Percentiles rank a stretch among this genome's conserved stretches.
phyloP scores from a whole-genome alignment of 1,140 invertebrate species.

The Hycleus phaleratus region DNA sequence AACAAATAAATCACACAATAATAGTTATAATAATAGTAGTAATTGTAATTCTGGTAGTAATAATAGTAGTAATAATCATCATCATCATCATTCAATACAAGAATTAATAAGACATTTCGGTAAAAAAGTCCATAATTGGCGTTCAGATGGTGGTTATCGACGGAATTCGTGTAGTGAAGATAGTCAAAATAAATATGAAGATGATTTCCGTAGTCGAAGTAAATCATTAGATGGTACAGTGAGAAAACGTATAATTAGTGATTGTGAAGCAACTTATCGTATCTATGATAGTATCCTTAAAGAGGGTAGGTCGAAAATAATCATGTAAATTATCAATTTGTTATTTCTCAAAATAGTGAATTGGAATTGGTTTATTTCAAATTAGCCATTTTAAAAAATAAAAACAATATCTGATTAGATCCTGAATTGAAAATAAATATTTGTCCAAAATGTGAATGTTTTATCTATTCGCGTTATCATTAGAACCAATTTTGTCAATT shows the following conservation, averaged over 20 bases:
- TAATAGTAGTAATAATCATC: constrained; percentile 15
- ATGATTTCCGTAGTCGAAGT: constrained; percentile 64
- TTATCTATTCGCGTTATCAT: no score
- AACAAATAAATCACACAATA: constrained; percentile 24
- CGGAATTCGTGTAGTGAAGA: constrained; percentile 41
- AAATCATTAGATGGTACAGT: constrained; percentile 65
- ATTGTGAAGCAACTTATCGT: constrained; percentile 71
- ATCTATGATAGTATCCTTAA: constrained; percentile 71
- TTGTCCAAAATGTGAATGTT: no score
- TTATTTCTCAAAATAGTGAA: no score
- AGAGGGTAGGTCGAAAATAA: constrained; percentile 56
- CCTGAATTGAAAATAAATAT: no score
- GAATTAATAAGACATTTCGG: constrained; percentile 65
- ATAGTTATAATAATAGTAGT: no score
- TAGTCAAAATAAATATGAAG: constrained; percentile 44
- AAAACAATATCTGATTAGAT: no score
- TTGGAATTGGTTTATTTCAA: no score
- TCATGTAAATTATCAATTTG: no score
- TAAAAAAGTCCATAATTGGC: constrained; percentile 56
- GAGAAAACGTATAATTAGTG: constrained; percentile 41
- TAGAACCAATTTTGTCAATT: no score
- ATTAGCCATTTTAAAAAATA: no score
- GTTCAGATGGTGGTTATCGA: constrained; percentile 37
- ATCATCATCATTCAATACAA: constrained; percentile 60
- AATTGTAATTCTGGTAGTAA: no score